Base-by-base conservation (phyloP, 1,140 invertebrate species). In the Drosophila repletoides region DNA sequence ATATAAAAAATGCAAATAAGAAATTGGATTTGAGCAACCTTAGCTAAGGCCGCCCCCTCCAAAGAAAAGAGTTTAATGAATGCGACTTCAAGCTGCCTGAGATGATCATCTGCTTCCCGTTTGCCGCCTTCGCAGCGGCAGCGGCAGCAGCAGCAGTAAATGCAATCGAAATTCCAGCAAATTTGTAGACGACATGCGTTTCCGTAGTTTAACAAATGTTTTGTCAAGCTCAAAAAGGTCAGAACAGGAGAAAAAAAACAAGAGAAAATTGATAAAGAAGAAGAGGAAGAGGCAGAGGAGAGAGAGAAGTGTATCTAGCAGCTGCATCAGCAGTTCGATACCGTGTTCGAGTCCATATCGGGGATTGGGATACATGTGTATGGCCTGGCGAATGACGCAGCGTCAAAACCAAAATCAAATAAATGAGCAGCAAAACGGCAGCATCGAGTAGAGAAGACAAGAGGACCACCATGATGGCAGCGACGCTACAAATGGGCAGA, bases 381-480 rank as follows among this genome's bases (percentile, higher is more conserved):
- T 45, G 73, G 73, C 60, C 53, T 19, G 56, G 66, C 48, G 67
- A 74, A 84, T 84, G 79, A 83, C 79, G 77, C 79, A 83, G 77
- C 77, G 64, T 83, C 79, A 83, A 83, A 81, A 64, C 59, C 48
- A 45, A 76, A 80, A 64, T 75, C 61, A 70, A 77, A 73, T 73
- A 84, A 77, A 83, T 73, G 73, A 83, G 46, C 79, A 83, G 79
- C 79, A 83, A 83, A 83, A 84, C 77, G 79, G 68, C 77, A 83
- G 65, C 65, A 26, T 74, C 34, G 45, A 59, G n/a, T n/a, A n/a
- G 68, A 29, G 40, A 72, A 73, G 77, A 84, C 79, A 83, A 83
- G 79, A 83, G 79, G 79, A 83, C 79, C 79, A 83, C 79, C 79
- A 83, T 83, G 76, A 72, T 81, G 77, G 69, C 79, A 61, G 59